Evolutionary conservation across 2,113 vertebrate genomes (phyloP).

Genomic region (Cyrtonyx montezumae): DNA sequence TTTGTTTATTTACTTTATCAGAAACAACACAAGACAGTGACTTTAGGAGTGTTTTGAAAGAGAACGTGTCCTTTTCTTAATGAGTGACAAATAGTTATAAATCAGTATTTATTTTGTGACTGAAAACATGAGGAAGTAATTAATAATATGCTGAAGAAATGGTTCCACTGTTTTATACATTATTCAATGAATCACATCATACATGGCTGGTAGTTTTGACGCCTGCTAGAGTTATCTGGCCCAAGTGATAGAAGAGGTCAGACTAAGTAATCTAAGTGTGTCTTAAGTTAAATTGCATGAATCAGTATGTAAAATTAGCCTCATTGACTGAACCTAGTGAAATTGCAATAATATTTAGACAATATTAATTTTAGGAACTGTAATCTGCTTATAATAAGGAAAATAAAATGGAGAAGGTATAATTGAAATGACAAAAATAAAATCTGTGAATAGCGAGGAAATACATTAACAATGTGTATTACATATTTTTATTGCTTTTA

Average conservation of each 20-base stretch:
- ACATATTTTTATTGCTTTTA: not conserved
- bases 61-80: not conserved
- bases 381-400: not conserved
- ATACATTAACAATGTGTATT: not conserved
- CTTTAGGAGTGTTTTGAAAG: not conserved
- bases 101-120: not conserved
- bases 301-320: not conserved
- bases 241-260: not conserved
- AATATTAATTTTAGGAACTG: not conserved
- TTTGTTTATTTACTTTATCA: not conserved
- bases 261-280: not conserved
- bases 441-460: not conserved
- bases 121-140: not conserved
- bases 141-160: not conserved
- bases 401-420: not conserved
- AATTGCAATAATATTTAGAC: not conserved
- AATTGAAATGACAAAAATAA: constrained; percentile 14
- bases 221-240: not conserved
- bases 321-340: not conserved
- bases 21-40: not conserved
- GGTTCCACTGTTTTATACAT: not conserved
- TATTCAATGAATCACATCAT: not conserved
- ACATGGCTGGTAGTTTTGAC: not conserved
- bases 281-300: not conserved
- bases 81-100: not conserved